Percentiles rank a stretch among this genome's conserved stretches.
These are phyloP conservation scores for Lytechinus pictus DNA, from an alignment of 35 echinoderm and acorn worm species.

Conservation along the genomic window DNA sequence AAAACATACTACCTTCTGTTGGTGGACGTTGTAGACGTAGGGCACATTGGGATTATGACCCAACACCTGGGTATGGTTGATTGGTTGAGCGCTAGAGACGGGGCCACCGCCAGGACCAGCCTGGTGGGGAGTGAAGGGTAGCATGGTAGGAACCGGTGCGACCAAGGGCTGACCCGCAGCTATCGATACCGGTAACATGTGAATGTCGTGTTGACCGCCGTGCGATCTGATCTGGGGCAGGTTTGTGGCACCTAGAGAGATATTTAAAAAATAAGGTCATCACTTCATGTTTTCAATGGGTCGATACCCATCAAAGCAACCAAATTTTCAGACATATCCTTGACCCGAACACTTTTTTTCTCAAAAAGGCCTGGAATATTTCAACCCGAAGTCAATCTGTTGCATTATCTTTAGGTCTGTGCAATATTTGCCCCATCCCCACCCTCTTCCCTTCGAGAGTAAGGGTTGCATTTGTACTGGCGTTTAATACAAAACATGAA, in stretches of 20 bases:
- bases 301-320: no score
- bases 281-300: no score
- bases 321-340: no score
- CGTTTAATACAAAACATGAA: no score
- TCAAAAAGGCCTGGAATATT: no score
- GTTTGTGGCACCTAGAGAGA: constrained; percentile 23
- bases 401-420: no score
- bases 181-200: constrained; percentile 26
- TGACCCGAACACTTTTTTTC: no score
- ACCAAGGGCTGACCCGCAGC: constrained; percentile 46
- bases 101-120: constrained; percentile 10
- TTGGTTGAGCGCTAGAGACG: not conserved
- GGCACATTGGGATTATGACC: not conserved
- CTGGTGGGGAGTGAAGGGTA: not conserved
- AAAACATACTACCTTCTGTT: not conserved
- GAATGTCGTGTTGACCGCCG: not conserved
- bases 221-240: constrained; percentile 14
- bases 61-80: not conserved
- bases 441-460: no score
- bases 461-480: no score
- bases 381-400: no score
- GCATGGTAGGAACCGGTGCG: not conserved
- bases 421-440: no score
- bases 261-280: not conserved
- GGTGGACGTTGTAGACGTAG: not conserved